These are phyloP conservation scores for Whitmania pigra DNA, from an alignment of 1,140 invertebrate genomes.

Conservation along the genomic window DNA sequence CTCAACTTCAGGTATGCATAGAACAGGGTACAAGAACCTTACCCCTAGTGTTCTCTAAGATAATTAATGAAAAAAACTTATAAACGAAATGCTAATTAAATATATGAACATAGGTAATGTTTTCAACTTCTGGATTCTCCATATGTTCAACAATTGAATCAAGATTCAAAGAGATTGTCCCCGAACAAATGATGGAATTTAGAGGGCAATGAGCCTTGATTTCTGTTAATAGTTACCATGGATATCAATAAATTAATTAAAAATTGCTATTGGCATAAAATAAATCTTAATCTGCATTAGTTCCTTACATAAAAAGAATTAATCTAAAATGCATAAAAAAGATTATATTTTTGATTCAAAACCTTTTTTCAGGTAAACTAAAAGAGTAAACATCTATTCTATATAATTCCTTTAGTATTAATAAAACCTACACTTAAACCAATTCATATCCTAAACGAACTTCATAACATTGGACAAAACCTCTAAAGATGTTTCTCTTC, in stretches of 20 bases:
- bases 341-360: no score
- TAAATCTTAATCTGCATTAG: no score
- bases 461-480: background rate
- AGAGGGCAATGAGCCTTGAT: background rate
- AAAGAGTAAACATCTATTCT: no score
- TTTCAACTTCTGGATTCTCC: background rate
- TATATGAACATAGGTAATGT: background rate
- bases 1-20: slow-evolving; percentile 46
- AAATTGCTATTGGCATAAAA: no score
- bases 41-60: slow-evolving; percentile 42
- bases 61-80: slow-evolving; percentile 17
- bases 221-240: background rate
- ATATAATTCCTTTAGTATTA: no score
- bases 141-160: background rate
- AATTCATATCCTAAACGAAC: no score
- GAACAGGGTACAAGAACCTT: slow-evolving; percentile 45
- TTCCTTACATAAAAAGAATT: no score
- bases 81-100: slow-evolving; percentile 10
- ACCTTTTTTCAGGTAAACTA: no score
- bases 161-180: background rate
- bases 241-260: no score
- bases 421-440: no score
- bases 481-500: background rate
- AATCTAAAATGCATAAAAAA: no score
- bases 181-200: slow-evolving; percentile 5